These are phyloP conservation scores for Scaptomyza polygonia DNA, from an alignment of 2,888 invertebrate genomes.

Conservation along the genomic window DNA sequence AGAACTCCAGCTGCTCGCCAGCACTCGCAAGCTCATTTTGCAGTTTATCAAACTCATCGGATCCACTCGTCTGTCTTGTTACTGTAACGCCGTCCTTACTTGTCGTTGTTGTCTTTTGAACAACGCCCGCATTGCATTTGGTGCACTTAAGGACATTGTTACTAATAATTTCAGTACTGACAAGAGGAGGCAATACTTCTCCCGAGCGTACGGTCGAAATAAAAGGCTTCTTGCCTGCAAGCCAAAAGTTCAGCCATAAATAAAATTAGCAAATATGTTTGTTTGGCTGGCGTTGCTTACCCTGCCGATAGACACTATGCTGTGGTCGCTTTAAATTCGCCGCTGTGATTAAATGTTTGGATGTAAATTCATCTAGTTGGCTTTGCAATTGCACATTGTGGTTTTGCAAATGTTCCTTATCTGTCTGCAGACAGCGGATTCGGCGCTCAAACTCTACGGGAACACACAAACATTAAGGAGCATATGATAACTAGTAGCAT, in stretches of 20 bases:
- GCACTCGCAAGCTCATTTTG: constrained; percentile 84
- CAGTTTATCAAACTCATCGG: constrained; percentile 82
- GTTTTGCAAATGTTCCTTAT: constrained; percentile 85
- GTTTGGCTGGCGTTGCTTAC: constrained; percentile 29
- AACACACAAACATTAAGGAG: constrained; percentile 17
- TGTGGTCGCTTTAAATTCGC: constrained; percentile 35
- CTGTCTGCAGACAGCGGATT: constrained; percentile 85
- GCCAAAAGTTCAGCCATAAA: not conserved
- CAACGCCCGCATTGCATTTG: constrained; percentile 80
- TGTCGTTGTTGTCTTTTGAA: constrained; percentile 65
- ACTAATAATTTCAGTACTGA: constrained; percentile 30
- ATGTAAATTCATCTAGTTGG: constrained; percentile 84
- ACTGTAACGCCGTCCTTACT: constrained; percentile 69
- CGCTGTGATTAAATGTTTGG: constrained; percentile 81
- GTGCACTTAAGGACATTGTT: constrained; percentile 70
- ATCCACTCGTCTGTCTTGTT: constrained; percentile 51
- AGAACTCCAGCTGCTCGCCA: constrained; percentile 84
- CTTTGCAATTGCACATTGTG: constrained; percentile 85
- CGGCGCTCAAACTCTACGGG: constrained; percentile 85
- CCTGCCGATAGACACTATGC: constrained; percentile 17
- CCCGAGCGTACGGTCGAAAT: constrained; percentile 83
- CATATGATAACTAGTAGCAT: not conserved
- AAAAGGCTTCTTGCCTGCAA: constrained; percentile 82
- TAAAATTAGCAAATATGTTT: not conserved
- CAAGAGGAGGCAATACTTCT: constrained; percentile 65